These are phyloP conservation scores for Cyrtodaria siliqua DNA, from an alignment of 2,888 invertebrate genomes.

Conservation along the genomic window DNA sequence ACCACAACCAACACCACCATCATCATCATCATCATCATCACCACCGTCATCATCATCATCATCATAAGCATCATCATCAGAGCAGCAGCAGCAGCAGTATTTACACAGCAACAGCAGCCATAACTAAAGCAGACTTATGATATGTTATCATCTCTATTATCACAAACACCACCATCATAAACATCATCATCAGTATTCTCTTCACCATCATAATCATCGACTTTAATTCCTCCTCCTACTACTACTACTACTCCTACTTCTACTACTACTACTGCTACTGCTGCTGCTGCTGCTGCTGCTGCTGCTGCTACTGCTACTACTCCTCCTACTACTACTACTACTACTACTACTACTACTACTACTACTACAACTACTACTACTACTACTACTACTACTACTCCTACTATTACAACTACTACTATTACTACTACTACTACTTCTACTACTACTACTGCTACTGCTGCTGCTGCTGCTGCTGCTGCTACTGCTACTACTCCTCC, in stretches of 20 bases:
- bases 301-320: slow-evolving; percentile 49
- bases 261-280: slow-evolving; percentile 46
- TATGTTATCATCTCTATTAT: no score
- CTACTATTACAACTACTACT: background rate
- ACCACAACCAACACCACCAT: no score
- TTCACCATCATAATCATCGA: no score
- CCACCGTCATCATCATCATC: no score
- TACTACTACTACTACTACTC: slow-evolving; percentile 37
- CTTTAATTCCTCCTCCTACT: background rate
- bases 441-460: slow-evolving; percentile 42
- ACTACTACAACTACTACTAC: slow-evolving; percentile 45
- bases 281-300: slow-evolving; percentile 55
- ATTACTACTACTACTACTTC: no score
- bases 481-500: slow-evolving; percentile 53
- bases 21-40: no score
- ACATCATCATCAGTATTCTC: no score
- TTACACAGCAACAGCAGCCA: no score
- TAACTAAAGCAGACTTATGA: no score
- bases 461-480: slow-evolving; percentile 53
- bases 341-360: slow-evolving; percentile 48
- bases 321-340: slow-evolving; percentile 36
- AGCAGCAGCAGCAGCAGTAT: no score
- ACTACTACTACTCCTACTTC: slow-evolving; percentile 18
- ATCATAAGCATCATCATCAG: no score
- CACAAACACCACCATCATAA: no score